Evolutionary conservation across 2,888 invertebrate genomes (phyloP).

Genomic region (Invenusta paracnida): DNA sequence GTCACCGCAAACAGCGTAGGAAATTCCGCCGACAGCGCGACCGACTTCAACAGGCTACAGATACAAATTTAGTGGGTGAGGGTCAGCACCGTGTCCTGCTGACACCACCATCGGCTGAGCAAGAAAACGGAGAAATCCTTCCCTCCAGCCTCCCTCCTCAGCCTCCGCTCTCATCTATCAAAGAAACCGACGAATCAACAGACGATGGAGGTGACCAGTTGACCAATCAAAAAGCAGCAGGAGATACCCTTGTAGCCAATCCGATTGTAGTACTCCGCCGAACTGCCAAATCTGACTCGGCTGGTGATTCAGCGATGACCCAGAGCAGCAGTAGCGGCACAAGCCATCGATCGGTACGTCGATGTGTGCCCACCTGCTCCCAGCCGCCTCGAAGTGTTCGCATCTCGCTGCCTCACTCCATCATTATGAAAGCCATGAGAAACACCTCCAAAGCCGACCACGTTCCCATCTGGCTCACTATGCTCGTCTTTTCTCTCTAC

Average conservation of each 20-base stretch:
- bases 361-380: neutral
- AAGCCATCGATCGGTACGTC: neutral
- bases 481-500: slow-evolving; percentile 37
- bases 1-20: neutral
- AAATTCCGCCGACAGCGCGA: neutral
- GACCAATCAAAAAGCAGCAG: neutral
- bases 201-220: neutral
- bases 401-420: neutral
- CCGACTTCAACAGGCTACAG: no score
- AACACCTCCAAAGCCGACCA: slow-evolving; percentile 39
- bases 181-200: neutral
- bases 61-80: no score
- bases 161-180: neutral
- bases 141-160: neutral
- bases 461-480: slow-evolving; percentile 44
- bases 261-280: neutral
- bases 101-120: neutral
- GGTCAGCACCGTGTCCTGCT: neutral
- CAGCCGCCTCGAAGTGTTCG: neutral
- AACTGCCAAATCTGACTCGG: neutral
- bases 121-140: no score
- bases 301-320: neutral
- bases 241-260: no score
- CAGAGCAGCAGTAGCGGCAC: neutral
- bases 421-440: neutral